phyloP scores from a whole-genome alignment of 2,888 invertebrate species.

The Drosophila vallismaia region DNA sequence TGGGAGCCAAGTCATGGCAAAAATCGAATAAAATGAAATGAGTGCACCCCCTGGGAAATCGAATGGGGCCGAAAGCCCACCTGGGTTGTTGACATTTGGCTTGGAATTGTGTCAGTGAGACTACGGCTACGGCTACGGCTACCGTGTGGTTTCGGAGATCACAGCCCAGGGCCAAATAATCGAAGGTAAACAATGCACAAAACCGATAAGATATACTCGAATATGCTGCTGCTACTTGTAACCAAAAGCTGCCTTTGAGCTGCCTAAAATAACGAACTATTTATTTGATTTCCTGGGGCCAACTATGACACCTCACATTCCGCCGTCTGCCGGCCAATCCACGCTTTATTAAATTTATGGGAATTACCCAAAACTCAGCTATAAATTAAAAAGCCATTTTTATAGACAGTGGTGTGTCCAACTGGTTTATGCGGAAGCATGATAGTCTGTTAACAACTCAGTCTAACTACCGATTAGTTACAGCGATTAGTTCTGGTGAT shows the following conservation, averaged over 20 bases:
- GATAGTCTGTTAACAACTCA: neutral
- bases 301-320: conserved; percentile 28
- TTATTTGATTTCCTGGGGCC: conserved; percentile 11
- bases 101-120: conserved; percentile 57
- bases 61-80: conserved; percentile 15
- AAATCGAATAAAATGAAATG: conserved; percentile 4
- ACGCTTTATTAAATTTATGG: neutral
- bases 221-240: neutral
- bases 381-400: conserved; percentile 8
- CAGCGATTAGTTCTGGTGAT: conserved; percentile 7
- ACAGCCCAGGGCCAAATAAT: conserved; percentile 46
- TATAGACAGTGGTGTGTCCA: conserved; percentile 20
- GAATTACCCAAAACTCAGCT: neutral
- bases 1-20: conserved; percentile 13
- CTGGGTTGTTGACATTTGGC: conserved; percentile 52
- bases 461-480: conserved; percentile 7
- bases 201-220: conserved; percentile 34
- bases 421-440: conserved; percentile 30
- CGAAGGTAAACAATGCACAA: conserved; percentile 41
- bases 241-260: neutral
- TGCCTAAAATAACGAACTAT: neutral
- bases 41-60: conserved; percentile 8
- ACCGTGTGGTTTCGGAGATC: conserved; percentile 20
- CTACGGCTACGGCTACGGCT: conserved; percentile 4
- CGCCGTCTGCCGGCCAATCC: neutral